Evolutionary conservation across 1,140 invertebrate species (phyloP), one percentile per base, ranked within the genome.

Genomic region (Aphelinus atriplicis): DNA sequence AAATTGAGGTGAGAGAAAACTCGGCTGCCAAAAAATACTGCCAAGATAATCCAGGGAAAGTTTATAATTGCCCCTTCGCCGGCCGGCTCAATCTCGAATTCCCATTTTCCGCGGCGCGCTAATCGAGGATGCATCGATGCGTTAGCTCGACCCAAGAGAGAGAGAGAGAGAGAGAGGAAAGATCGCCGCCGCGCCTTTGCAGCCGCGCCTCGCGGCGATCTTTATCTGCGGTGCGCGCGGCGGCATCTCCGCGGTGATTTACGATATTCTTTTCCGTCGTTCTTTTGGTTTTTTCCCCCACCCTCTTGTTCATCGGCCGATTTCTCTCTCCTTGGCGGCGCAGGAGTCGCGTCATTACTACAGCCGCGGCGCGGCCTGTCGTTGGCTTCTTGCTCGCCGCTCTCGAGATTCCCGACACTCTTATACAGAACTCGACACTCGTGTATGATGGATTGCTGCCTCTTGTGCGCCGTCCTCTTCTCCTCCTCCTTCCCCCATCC

Each of bases 111-210:
- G 58, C 43, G 58, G 6, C 7, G 26, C 60, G 58, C 6, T 43
- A 61, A 61, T 4, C 3, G 42, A 10, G 26, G 26, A 9, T 9
- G 7, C 61, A 63, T 63, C 43, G 43, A 47, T 63, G 45, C 9
- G 4, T 46, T 47, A 3, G 45, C 46, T 47, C 45, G 7, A 47
- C 7, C 26, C 26, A 26, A 26, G 26, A 26, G 26, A 26, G 26
- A 26, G 26, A 26, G 26, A 26, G 3, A 43, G 51, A 55, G 9
- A 26, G 48, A 3, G 51, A 26, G 26, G 43, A 72, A 3, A 51
- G 46, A 56, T 45, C 51, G 42, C 50, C 3, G 9, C 5, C 45
- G 70, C 70, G 70, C 53, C 53, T 72, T 72, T 64, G 65, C 62
- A 7, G n/a, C 53, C 65, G 26, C 51, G 7, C 61, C 70, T 43